Conservation (phyloP, 2,888 invertebrate genomes). For the Mesochorus sp. region DNA sequence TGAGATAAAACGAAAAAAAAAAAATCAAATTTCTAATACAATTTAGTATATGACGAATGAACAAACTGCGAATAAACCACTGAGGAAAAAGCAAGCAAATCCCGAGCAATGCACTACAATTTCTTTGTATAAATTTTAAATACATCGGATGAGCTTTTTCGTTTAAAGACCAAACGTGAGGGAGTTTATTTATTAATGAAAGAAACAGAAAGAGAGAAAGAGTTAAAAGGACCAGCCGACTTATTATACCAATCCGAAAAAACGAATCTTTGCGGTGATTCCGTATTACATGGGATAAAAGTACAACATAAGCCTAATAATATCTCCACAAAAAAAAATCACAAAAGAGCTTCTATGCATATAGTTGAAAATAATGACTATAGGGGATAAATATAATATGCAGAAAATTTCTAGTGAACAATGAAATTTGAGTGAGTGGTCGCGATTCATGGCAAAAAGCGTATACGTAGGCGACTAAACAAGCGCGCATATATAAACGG, state of each 20-base stretch:
- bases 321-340: conserved; percentile 2
- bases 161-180: conserved; percentile 20
- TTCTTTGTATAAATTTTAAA: conserved; percentile 21
- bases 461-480: background rate
- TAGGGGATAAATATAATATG: conserved; percentile 49
- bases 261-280: conserved; percentile 37
- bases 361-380: background rate
- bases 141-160: conserved; percentile 42
- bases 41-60: too few species aligned
- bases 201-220: conserved; percentile 18
- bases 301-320: background rate
- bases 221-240: conserved; percentile 7
- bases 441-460: conserved; percentile 8
- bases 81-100: conserved; percentile 39
- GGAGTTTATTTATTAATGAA: too few species aligned
- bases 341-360: background rate
- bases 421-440: conserved; percentile 55
- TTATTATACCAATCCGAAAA: conserved; percentile 43
- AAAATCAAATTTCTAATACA: too few species aligned
- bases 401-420: conserved; percentile 45
- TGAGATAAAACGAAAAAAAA: too few species aligned
- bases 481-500: conserved; percentile 22
- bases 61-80: too few species aligned
- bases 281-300: conserved; percentile 20
- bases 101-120: conserved; percentile 42